Percentiles rank a stretch among this genome's conserved stretches.
These are phyloP conservation scores for Koerneria pararmatus DNA, from an alignment of 2,888 invertebrate species.

Conservation along the genomic window DNA sequence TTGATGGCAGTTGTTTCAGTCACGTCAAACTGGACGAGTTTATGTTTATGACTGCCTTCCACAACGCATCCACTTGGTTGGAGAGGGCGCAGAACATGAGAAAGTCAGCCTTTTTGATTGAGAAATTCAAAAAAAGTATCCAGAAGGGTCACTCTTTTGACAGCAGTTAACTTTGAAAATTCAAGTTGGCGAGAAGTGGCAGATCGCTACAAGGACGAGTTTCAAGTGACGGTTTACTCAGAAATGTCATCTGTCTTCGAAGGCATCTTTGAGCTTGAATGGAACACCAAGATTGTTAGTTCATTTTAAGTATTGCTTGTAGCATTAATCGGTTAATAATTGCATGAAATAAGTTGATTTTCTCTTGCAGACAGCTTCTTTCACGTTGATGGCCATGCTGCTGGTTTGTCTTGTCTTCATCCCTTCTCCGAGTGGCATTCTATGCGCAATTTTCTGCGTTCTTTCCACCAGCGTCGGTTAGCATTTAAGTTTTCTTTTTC, in stretches of 20 bases:
- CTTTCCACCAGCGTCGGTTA: slow-evolving; percentile 29
- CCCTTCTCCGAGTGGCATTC: slow-evolving; percentile 29
- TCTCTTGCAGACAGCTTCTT: slow-evolving; percentile 25
- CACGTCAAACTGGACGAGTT: slow-evolving; percentile 24
- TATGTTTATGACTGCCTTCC: slow-evolving; percentile 28
- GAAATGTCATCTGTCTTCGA: slow-evolving; percentile 33
- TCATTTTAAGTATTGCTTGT: slow-evolving; percentile 20
- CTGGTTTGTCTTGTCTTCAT: slow-evolving; percentile 33
- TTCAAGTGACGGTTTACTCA: slow-evolving; percentile 32
- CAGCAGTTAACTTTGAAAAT: no score
- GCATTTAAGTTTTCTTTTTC: no score
- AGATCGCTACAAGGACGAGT: slow-evolving; percentile 25
- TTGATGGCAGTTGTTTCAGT: slow-evolving; percentile 1
- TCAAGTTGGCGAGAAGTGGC: slow-evolving; percentile 33
- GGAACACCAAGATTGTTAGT: slow-evolving; percentile 1
- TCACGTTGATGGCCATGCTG: slow-evolving; percentile 31
- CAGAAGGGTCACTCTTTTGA: no score
- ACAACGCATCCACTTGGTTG: slow-evolving; percentile 31
- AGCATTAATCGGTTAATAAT: slow-evolving; percentile 14
- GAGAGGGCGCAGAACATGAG: slow-evolving; percentile 30
- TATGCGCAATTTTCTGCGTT: slow-evolving; percentile 29
- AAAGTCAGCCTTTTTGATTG: neutral
- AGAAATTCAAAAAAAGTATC: no score
- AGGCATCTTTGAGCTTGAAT: slow-evolving; percentile 24
- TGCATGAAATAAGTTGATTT: neutral